phyloP scores from a whole-genome alignment of 2,113 vertebrate genomes.

The Oxyruncus cristatus region DNA sequence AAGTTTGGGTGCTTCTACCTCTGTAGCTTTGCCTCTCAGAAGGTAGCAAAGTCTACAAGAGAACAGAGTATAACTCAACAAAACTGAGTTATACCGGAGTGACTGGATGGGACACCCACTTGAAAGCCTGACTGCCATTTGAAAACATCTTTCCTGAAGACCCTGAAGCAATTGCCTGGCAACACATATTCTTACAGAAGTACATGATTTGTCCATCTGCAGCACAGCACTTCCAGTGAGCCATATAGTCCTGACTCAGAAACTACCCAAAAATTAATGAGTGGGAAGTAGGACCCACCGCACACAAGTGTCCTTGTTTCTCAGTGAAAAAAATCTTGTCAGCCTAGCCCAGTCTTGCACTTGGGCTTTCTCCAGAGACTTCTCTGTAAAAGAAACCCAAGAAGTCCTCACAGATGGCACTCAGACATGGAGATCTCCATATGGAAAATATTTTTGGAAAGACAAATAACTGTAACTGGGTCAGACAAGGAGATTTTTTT shows the following conservation, averaged over 20 bases:
- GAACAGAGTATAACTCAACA: background rate
- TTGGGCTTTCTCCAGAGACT: constrained; percentile 45
- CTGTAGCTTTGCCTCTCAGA: background rate
- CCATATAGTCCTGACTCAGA: background rate
- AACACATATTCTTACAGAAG: background rate
- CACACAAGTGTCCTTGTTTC: background rate
- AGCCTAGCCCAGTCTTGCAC: constrained; percentile 5
- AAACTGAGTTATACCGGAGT: background rate
- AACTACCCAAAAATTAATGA: background rate
- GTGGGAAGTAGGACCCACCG: background rate
- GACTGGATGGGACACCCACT: background rate
- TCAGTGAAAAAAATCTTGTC: background rate
- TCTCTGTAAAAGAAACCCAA: constrained; percentile 49
- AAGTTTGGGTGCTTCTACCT: background rate
- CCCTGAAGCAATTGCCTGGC: background rate
- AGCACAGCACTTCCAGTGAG: background rate
- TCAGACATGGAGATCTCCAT: constrained; percentile 49
- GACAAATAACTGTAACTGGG: constrained; percentile 52
- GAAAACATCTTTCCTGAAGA: background rate
- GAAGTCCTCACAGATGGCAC: constrained; percentile 60
- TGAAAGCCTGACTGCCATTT: background rate
- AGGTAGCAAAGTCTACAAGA: background rate
- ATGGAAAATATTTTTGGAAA: constrained; percentile 66
- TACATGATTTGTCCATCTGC: background rate
- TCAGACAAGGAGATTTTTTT: constrained; percentile 38